These are phyloP conservation scores for Gasterosteus nipponicus DNA, from an alignment of 2,113 vertebrate species.

Conservation along the genomic window DNA sequence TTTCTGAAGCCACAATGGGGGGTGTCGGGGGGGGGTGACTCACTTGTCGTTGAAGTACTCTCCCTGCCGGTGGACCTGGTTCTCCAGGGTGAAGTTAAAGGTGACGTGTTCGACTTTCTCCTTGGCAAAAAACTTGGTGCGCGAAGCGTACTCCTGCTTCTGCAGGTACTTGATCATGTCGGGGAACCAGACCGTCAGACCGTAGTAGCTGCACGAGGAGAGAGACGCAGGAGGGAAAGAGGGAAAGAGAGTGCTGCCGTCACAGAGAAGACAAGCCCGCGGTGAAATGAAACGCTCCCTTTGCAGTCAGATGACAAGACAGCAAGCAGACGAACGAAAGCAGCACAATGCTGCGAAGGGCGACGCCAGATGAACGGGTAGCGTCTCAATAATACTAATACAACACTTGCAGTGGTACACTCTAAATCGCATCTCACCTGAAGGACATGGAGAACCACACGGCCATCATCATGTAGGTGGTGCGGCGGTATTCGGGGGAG, in stretches of 20 bases:
- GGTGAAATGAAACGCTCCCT: conserved; percentile 1
- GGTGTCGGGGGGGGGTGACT: conserved; percentile 28
- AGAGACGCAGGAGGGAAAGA: neutral
- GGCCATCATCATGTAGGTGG: conserved; percentile 97
- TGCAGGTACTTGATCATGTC: conserved; percentile 99
- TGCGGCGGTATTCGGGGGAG: conserved; percentile 88
- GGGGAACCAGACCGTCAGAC: conserved; percentile 96
- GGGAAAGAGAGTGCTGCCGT: conserved; percentile 7
- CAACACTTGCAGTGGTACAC: neutral
- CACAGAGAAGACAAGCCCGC: neutral
- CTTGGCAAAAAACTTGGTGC: conserved; percentile 90
- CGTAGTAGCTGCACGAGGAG: conserved; percentile 87
- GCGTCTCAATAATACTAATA: neutral
- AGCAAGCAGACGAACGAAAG: neutral
- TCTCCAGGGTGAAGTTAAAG: conserved; percentile 98
- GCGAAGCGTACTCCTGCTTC: conserved; percentile 88
- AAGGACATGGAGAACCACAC: conserved; percentile 99
- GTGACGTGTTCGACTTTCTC: conserved; percentile 93
- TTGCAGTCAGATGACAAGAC: neutral
- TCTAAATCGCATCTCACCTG: conserved; percentile 80
- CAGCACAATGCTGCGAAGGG: neutral
- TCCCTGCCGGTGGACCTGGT: conserved; percentile 94
- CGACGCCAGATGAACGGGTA: neutral
- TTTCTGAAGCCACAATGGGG: neutral
- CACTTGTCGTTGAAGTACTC: conserved; percentile 98